These are phyloP conservation scores for Andrena marginata DNA, from an alignment of 2,888 invertebrate species.

Conservation along the genomic window DNA sequence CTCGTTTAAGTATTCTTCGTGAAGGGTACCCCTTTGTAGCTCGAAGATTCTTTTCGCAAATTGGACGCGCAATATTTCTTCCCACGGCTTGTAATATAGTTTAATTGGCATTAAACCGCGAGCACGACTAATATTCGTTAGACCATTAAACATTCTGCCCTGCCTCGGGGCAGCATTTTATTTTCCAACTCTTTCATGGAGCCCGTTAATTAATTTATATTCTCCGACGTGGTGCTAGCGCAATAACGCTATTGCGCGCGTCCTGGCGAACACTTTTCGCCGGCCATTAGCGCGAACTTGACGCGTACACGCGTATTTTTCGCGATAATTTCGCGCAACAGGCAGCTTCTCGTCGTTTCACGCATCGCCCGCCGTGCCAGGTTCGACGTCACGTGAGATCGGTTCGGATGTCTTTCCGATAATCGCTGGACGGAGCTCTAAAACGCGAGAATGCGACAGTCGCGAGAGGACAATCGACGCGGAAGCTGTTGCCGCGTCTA, in stretches of 20 bases:
- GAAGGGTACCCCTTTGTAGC: background rate
- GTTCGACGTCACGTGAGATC: conserved; percentile 50
- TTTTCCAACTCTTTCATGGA: conserved; percentile 36
- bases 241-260: conserved; percentile 48
- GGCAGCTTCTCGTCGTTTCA: conserved; percentile 59
- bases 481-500: background rate
- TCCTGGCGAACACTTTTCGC: conserved; percentile 56
- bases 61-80: conserved; percentile 23
- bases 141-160: conserved; percentile 49
- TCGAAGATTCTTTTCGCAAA: conserved; percentile 1
- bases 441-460: background rate
- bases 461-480: background rate
- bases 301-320: conserved; percentile 56
- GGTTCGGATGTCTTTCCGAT: conserved; percentile 33
- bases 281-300: conserved; percentile 66
- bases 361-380: conserved; percentile 26
- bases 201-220: conserved; percentile 74
- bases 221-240: conserved; percentile 43
- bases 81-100: conserved; percentile 32
- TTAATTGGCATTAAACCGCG: conserved; percentile 54
- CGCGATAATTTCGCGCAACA: conserved; percentile 62
- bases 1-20: conserved; percentile 12
- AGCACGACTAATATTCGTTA: conserved; percentile 60
- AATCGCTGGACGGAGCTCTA: conserved; percentile 18
- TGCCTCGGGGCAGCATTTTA: conserved; percentile 40